phyloP scores from a whole-genome alignment of 2,888 invertebrate genomes.

The Rhimphoctona megacephalus region DNA sequence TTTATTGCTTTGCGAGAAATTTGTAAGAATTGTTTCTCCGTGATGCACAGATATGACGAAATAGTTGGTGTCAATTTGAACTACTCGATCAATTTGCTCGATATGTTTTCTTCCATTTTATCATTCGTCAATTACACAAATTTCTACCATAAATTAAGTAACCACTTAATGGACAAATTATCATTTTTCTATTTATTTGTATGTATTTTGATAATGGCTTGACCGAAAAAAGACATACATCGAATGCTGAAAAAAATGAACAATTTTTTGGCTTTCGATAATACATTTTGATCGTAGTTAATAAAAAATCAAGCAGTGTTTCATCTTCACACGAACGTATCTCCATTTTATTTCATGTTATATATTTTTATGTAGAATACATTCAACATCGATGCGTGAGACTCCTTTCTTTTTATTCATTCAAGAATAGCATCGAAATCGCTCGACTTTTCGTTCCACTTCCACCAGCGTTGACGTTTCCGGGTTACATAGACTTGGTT shows the following conservation, averaged over 20 bases:
- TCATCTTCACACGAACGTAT: background rate
- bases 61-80: background rate
- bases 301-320: background rate
- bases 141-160: too few relatives aligned
- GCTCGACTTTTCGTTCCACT: constrained; percentile 44
- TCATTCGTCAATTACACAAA: too few relatives aligned
- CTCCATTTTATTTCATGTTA: background rate
- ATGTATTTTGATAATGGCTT: too few relatives aligned
- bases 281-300: background rate
- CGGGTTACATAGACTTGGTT: constrained; percentile 33
- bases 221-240: too few relatives aligned
- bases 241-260: background rate
- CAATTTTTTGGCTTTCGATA: background rate
- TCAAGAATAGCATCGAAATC: constrained; percentile 45
- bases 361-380: background rate
- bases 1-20: constrained; percentile 21
- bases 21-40: constrained; percentile 3
- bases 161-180: too few relatives aligned
- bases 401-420: constrained; percentile 36
- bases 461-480: constrained; percentile 52
- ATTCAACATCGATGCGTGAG: constrained; percentile 14
- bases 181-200: too few relatives aligned
- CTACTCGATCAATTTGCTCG: background rate
- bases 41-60: background rate
- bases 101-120: background rate